Evolutionary conservation across 1,140 invertebrate species (phyloP), one percentile per base, ranked within the genome.

Genomic region (Diploscapter pachys): DNA sequence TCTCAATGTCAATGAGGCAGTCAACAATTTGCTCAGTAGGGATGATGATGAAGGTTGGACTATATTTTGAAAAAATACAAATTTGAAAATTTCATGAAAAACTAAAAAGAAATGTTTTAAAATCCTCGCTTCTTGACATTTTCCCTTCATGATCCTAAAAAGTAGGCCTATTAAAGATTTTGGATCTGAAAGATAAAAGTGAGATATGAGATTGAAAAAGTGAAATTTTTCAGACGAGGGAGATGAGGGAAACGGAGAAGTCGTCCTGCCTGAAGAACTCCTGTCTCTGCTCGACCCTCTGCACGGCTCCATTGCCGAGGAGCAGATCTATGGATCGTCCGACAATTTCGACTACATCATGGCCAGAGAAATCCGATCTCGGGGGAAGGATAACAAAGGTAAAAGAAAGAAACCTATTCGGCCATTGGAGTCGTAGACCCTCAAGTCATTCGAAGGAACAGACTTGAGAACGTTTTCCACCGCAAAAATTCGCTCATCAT

Each of bases 1-100:
- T 86, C 88, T 99, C 73, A 97, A 99, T 89, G 97, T 99, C 8
- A 99, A 99, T 87, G 89, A 98, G 82, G 97, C 97, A 65, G 97
- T 99, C 9, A 99, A 99, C 87, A 99, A 99, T 89, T 88, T 99
- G 62, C 88, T 99, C 75, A 97, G 94, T 69, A 91, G 96, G 73
- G 96, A 99, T 84, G 96, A 99, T 84, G 96, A 99, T 87, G 96
- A 98, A 69, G 83, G 82, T 83, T 52, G 11, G 71, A 8, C 3
- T 56, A 4, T 54, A 65, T 50, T 54, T 73, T 62, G 4, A n/a
- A 13, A 78, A n/a, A 9, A 31, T n/a, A 31, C 0, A 31, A 0
- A 31, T 31, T 31, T 31, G 31, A 31, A 31, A 31, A 31, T 31
- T 59, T 59, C 57, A 59, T 59, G 9, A 59, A 11, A 31, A 59